Base-by-base conservation (phyloP, 2,888 invertebrate species). In the Amiota communis region DNA sequence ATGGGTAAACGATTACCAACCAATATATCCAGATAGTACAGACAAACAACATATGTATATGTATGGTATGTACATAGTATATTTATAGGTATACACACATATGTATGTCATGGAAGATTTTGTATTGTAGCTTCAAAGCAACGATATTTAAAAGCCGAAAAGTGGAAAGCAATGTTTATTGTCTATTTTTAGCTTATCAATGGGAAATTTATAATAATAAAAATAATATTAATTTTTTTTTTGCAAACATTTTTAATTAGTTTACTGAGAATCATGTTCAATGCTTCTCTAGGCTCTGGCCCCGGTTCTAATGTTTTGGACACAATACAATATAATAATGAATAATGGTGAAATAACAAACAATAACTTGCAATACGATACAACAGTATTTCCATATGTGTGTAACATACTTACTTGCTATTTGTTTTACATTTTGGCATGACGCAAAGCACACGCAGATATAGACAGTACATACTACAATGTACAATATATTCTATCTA, bases 121-220 rank as follows among this genome's bases (percentile, higher is more conserved):
- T 63, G 36, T n/a, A 36, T 63, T 63, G 36, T n/a, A 36, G 63
- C 63, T 63, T 63, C 63, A 63, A 53, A 68, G 51, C 67, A n/a
- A 68, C 6, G 36, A 36, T n/a, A 49, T 12, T 13, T 53, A 53
- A 68, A 68, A 23, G 51, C 67, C 67, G 51, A 68, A 68, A 48
- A 51, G 23, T 63, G 36, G 49, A 49, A 15, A 12, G 51, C 53
- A 15, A n/a, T 12, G 63, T 46, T 8, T n/a, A 8, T 36, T 63
- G 63, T 23, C 67, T 68, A 68, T 53, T 68, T 68, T 68, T 68
- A 53, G 67, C 67, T 51, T 68, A 68, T 68, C 67, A 68, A 23
- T 48, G 23, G 53, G 20, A 23, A 53, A 49, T 53, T 68, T 36
- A 68, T 53, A 23, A 23, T 36, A 6, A 36, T 36, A 36, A 36